Base-by-base conservation (phyloP, 2,888 invertebrate genomes). In the Coelogynopora nodosa region DNA sequence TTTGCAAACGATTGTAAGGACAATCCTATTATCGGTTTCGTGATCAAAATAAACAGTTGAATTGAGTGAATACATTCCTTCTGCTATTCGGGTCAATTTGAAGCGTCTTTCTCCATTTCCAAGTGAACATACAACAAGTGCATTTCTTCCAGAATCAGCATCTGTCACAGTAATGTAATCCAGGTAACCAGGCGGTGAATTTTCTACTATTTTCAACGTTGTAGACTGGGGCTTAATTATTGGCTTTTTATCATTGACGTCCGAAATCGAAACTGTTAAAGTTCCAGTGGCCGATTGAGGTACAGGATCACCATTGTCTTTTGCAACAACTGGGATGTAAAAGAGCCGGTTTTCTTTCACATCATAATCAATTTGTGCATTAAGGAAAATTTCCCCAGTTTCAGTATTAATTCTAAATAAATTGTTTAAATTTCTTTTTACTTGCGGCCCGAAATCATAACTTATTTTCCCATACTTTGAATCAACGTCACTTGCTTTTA, bases 111-210 rank as follows among this genome's bases (percentile, higher is more conserved):
- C 23, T 5, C 2, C 74, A 74, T 74, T 74, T 74, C 23, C 74
- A 13, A 74, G 74, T 13, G 74, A 74, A 74, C 74, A 74, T 2
- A 5, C 2, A 13, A 74, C 74, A n/a, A 13, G 2, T 5, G 18
- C 74, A 74, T 74, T 74, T 74, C 23, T 23, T 2, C 74, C 74
- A 10, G 74, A 5, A 74, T 74, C 74, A 74, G 74, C 74, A 26
- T 74, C 74, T 13, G 10, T 74, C 2, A 74, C 74, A 74, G 74
- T 74, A 23, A 74, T 74, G 23, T 74, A 74, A 74, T 74, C 74
- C 23, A 74, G 27, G 23, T 74, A 74, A 2, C 23, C 23, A 2
- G 74, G 74, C 27, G 23, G 23, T 2, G 74, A 74, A 26, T 74
- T 74, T 26, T 74, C 74, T 23, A 74, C 74, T 13, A 74, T 74